These are phyloP conservation scores for Sebastes baramenuke DNA, from an alignment of 2,797 vertebrate genomes.

Conservation along the genomic window DNA sequence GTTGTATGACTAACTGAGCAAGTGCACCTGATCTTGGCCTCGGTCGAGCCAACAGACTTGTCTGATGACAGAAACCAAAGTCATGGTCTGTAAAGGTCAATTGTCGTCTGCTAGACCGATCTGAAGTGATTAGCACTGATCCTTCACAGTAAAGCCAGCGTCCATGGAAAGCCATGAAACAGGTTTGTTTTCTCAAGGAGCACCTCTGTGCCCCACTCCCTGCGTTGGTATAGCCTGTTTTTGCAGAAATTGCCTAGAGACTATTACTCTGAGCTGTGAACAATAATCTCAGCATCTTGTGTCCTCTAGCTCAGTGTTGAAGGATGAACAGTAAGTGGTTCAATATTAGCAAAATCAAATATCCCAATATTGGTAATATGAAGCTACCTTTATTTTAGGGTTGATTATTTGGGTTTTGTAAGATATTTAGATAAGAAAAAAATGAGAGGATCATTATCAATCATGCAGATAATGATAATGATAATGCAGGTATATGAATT, in stretches of 20 bases:
- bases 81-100: conserved; percentile 13
- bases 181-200: conserved; percentile 54
- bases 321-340: not conserved
- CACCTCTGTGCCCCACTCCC: not conserved
- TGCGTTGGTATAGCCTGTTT: conserved; percentile 16
- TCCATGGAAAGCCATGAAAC: conserved; percentile 36
- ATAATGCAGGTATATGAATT: not conserved
- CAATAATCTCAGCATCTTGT: not conserved
- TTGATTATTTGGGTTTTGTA: not conserved
- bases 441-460: not conserved
- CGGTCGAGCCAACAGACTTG: conserved; percentile 7
- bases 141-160: not conserved
- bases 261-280: conserved; percentile 1
- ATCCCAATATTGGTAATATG: not conserved
- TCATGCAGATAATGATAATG: not conserved
- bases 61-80: conserved; percentile 14
- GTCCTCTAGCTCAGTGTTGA: not conserved
- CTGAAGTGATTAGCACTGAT: conserved; percentile 18
- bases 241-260: conserved; percentile 14
- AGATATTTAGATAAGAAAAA: not conserved
- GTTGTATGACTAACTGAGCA: conserved; percentile 11
- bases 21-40: conserved; percentile 13
- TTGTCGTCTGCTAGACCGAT: conserved; percentile 15
- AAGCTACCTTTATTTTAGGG: not conserved
- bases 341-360: not conserved